Evolutionary conservation across 2,888 invertebrate species (phyloP).

Genomic region (Pardosa pseudoannulata): DNA sequence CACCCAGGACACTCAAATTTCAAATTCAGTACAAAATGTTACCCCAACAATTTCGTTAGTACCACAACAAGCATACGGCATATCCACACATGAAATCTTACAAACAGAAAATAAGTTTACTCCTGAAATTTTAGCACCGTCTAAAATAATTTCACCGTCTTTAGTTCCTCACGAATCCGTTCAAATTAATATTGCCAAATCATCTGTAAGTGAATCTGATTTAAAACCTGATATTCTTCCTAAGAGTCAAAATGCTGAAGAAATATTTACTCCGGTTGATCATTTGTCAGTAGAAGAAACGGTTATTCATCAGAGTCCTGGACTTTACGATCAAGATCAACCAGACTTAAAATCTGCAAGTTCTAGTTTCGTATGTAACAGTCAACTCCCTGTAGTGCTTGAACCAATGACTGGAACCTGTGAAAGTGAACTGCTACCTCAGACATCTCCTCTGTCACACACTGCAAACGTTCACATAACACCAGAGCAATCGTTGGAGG

Average conservation of each 20-base stretch:
- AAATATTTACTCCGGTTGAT: conserved; percentile 26
- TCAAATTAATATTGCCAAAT: conserved; percentile 43
- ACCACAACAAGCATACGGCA: conserved; percentile 38
- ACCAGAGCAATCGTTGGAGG: conserved; percentile 44
- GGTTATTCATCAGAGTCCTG: conserved; percentile 23
- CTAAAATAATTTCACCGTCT: conserved; percentile 40
- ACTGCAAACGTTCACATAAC: conserved; percentile 32
- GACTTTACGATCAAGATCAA: conserved; percentile 14
- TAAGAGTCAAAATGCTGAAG: conserved; percentile 31
- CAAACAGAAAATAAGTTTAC: conserved; percentile 35
- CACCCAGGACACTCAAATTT: not conserved
- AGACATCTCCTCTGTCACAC: conserved; percentile 33
- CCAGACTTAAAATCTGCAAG: conserved; percentile 28
- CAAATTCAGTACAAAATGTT: not conserved
- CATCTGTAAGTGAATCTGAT: conserved; percentile 57
- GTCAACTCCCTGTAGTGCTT: conserved; percentile 28
- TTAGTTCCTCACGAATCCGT: conserved; percentile 72
- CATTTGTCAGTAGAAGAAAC: conserved; percentile 52
- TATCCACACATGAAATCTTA: conserved; percentile 27
- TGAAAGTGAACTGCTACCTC: conserved; percentile 30
- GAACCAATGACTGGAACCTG: conserved; percentile 42
- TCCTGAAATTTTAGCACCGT: conserved; percentile 1
- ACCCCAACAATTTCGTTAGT: conserved; percentile 30
- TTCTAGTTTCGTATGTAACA: conserved; percentile 29
- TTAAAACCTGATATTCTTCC: conserved; percentile 62